Base-by-base conservation (phyloP, 2,888 invertebrate species). In the Melanotus villosus region DNA sequence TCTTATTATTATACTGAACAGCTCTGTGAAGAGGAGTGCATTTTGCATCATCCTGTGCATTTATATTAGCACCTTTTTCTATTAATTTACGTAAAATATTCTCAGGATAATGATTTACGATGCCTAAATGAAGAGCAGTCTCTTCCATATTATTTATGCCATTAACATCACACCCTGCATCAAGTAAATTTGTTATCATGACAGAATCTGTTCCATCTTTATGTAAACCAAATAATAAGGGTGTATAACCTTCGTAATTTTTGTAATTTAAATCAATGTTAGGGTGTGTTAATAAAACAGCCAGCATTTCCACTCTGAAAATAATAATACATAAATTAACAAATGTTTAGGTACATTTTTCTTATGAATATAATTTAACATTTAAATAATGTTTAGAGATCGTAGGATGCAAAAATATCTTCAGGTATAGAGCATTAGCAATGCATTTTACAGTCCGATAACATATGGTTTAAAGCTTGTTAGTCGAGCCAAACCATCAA, bases 11-110 rank as follows among this genome's bases (percentile, higher is more conserved):
- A 9, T 66, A 59, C 19, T 23, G 57, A 21, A 77, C 71, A 12
- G 79, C 79, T 57, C 76, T 73, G 69, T 79, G 78, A 14, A 82
- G 68, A 2, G 80, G 78, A 4, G 79, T 77, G 16, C 77, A 77
- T 10, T 69, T 71, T 36, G 71, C 70, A 50, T 70, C 73, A 72
- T 79, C 78, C 50, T 41, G 32, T 14, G 74, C 75, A 66, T 81
- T 72, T 5, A 80, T 41, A 38, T 79, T 62, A 9, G 81, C 81
- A 10, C 79, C 80, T 47, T 73, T 74, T 54, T 73, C 50, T 38
- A 81, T 71, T 30, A 81, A 64, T 36, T 76, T 57, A 34, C 72
- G 70, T 0, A 74, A 72, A 23, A 80, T 45, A 12, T 73, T 52
- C 23, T 76, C 71, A 10, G 50, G 52, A 52, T 69, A 32, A 16